Evolutionary conservation across 1,140 invertebrate species (phyloP), one percentile per base, ranked within the genome.

Genomic region (Drosophila punjabiensis): DNA sequence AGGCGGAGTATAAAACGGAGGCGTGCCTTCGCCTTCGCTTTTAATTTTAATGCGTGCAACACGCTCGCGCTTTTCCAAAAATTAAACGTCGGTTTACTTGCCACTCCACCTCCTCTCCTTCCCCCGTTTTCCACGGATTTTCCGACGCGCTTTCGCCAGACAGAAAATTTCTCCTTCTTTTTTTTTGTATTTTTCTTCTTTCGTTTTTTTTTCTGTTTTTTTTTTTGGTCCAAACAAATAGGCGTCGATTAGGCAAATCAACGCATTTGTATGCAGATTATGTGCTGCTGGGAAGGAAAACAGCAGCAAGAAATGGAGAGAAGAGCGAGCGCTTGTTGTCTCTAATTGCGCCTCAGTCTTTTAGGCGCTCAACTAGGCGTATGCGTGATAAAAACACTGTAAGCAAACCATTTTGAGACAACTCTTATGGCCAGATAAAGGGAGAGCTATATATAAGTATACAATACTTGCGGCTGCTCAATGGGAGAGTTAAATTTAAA

Each of bases 201-300:
- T 69, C 32, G 24, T 45, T 5, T 20, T 41, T 41, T 35, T 18
- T 47, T 30, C 47, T 33, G 47, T 53, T n/a, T 5, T 50, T 45
- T 58, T 76, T 76, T 81, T 83, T 88, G 50, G 61, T 61, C 68
- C 77, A 75, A 81, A 89, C 85, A 88, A 88, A 88, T 88, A 88
- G 81, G 86, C 85, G 85, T 89, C 81, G 85, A 90, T 89, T 89
- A 89, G 86, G 85, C 85, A 89, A 89, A 89, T 89, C 85, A 89
- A 89, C 85, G 86, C 85, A 89, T 89, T 89, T 89, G 85, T 89
- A 89, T 89, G 85, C 85, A 89, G 85, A 89, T 88, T 88, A 88
- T 89, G 84, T 88, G 84, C 85, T 76, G 82, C 69, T 81, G 66
- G 16, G 39, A 62, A 18, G 53, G 47, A 73, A 82, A 59, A 60